These are phyloP conservation scores for Drosophila parthenogenetica DNA, from an alignment of 2,888 invertebrate species.

Conservation along the genomic window DNA sequence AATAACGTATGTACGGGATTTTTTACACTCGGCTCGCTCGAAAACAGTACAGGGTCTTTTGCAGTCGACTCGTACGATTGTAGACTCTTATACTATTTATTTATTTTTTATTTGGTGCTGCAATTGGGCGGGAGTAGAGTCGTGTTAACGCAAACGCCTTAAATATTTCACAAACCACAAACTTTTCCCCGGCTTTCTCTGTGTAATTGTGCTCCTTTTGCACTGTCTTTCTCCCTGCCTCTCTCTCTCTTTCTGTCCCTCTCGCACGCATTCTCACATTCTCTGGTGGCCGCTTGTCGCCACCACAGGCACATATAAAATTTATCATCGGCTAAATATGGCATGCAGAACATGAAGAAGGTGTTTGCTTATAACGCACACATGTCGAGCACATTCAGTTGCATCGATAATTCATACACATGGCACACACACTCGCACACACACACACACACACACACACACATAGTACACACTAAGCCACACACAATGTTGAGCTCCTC, in stretches of 20 bases:
- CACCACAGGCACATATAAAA: constrained; percentile 60
- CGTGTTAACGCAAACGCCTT: constrained; percentile 65
- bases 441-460: neutral
- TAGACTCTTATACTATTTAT: neutral
- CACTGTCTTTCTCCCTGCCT: neutral
- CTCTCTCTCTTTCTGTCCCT: neutral
- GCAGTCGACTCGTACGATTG: too few species aligned
- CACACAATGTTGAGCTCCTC: neutral
- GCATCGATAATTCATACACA: constrained; percentile 69
- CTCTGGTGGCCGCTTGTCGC: constrained; percentile 42
- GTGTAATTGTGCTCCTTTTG: neutral
- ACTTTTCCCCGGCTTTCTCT: neutral
- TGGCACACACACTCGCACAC: constrained; percentile 1
- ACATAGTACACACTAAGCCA: neutral
- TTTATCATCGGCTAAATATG: constrained; percentile 73
- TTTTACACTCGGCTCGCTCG: too few species aligned
- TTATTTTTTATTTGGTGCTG: constrained; percentile 12
- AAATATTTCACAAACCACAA: constrained; percentile 61
- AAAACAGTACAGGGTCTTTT: too few species aligned
- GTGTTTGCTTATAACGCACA: constrained; percentile 58
- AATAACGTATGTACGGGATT: too few species aligned
- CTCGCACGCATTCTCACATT: neutral
- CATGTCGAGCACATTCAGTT: constrained; percentile 46
- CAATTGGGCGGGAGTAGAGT: constrained; percentile 42
- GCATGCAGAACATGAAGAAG: constrained; percentile 30